Conservation (phyloP, 1,140 invertebrate species). For the Chironomus tepperi region DNA sequence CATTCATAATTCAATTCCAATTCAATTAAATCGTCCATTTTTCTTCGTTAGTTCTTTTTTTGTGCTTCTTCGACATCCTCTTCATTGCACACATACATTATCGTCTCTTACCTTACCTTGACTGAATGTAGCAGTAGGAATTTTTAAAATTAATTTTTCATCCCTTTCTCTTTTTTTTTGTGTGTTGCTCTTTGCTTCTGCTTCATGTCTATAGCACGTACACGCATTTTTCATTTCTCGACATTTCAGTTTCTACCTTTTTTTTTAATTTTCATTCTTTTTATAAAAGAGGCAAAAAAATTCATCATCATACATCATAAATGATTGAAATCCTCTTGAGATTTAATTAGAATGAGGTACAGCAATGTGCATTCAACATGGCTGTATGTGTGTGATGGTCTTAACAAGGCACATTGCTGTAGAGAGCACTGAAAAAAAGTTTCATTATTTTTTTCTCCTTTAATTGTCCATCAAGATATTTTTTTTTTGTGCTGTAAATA, state of each 20-base stretch:
- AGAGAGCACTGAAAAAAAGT: not conserved
- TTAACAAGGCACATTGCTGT: no score
- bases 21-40: not conserved
- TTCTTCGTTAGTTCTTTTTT: not conserved
- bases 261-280: not conserved
- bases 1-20: not conserved
- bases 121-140: not conserved
- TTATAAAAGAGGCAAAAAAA: no score
- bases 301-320: not conserved
- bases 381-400: no score
- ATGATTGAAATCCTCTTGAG: slow-evolving; percentile 8
- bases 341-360: not conserved
- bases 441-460: not conserved
- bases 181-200: not conserved
- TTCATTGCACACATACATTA: not conserved
- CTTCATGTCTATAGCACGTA: not conserved
- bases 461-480: slow-evolving; percentile 2
- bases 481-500: not conserved
- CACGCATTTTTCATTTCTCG: slow-evolving; percentile 12
- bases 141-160: slow-evolving; percentile 15
- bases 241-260: not conserved
- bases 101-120: not conserved
- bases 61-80: not conserved
- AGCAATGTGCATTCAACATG: no score
- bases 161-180: not conserved